phyloP scores from a whole-genome alignment of 2,888 invertebrate species.

The Elysia crispata region DNA sequence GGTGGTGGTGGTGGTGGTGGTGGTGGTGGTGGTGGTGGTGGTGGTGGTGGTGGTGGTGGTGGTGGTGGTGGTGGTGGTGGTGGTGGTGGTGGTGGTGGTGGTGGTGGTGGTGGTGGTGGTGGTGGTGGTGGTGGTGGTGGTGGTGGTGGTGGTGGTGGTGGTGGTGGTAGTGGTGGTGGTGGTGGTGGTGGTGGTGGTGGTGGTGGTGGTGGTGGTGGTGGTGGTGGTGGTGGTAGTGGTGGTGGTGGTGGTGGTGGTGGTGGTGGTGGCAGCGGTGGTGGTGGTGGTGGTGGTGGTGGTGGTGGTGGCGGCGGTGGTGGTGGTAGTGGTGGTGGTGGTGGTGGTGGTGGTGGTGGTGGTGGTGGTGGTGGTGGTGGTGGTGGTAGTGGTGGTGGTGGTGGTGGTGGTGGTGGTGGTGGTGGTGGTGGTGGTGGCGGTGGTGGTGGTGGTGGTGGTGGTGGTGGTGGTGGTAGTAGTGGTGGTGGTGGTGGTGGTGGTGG shows the following conservation, averaged over 20 bases:
- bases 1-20: background rate
- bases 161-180: background rate
- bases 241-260: too few relatives aligned
- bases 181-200: too few relatives aligned
- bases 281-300: too few relatives aligned
- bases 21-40: background rate
- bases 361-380: too few relatives aligned
- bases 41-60: background rate
- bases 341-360: background rate
- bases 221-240: too few relatives aligned
- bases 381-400: conserved; percentile 16
- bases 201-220: too few relatives aligned
- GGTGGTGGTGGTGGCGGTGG: conserved; percentile 21
- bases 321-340: conserved; percentile 12
- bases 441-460: conserved; percentile 23
- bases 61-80: too few relatives aligned
- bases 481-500: conserved; percentile 15
- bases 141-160: background rate
- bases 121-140: background rate
- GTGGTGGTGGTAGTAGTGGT: conserved; percentile 20
- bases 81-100: background rate
- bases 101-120: too few relatives aligned
- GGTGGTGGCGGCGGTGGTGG: background rate
- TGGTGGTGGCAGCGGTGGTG: too few relatives aligned
- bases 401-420: conserved; percentile 4